Percentiles rank a stretch among this genome's conserved stretches.
phyloP scores from a whole-genome alignment of 2,113 vertebrate genomes.

The Rhabdomys dilectus region DNA sequence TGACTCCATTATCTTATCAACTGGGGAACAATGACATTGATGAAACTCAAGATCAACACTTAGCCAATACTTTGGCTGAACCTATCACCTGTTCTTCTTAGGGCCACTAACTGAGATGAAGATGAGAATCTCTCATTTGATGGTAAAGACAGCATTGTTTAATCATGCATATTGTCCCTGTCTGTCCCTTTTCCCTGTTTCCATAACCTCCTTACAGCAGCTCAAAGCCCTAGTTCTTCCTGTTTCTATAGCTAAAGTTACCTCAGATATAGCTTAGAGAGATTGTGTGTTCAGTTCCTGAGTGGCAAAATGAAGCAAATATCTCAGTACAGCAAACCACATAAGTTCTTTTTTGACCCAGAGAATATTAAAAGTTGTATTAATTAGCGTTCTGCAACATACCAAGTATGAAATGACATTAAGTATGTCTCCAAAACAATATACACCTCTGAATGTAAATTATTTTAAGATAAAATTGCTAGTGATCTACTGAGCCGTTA shows the following conservation, averaged over 20 bases:
- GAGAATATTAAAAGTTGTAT: not conserved
- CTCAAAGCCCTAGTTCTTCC: not conserved
- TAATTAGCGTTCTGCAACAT: not conserved
- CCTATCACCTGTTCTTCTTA: not conserved
- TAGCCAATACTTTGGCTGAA: not conserved
- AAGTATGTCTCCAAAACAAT: not conserved
- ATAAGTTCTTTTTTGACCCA: not conserved
- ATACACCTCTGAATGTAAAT: not conserved
- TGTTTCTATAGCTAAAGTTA: not conserved
- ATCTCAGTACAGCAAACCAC: not conserved
- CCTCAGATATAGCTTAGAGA: not conserved
- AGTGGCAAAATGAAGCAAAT: not conserved
- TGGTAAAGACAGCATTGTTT: not conserved
- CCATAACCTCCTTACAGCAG: not conserved
- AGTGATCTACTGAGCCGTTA: not conserved
- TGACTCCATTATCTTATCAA: not conserved
- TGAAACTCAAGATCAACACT: not conserved
- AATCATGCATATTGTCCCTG: not conserved
- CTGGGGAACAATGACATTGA: not conserved
- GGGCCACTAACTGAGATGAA: not conserved
- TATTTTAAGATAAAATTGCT: not conserved
- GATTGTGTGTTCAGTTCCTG: not conserved
- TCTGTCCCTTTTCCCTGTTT: rapidly evolving
- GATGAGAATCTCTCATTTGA: not conserved
- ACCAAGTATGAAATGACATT: not conserved